Evolutionary conservation across 2,888 invertebrate genomes (phyloP), one percentile per base, ranked within the genome.

Genomic region (Amphipyra tragopoginis): DNA sequence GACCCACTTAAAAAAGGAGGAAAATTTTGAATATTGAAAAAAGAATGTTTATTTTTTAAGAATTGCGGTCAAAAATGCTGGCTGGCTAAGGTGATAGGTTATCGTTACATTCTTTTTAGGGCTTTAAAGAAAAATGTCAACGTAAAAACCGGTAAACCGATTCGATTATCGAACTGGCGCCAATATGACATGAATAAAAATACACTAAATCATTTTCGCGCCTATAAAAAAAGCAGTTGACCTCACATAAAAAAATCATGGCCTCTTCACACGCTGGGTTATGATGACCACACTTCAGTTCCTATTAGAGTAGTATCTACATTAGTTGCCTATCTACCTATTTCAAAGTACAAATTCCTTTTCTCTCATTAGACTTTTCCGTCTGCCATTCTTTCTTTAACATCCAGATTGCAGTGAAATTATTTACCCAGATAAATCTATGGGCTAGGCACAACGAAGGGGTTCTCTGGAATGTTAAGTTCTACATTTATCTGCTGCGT

Each of bases 101-200:
- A 55, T 63, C 44, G n/a, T 49, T 44, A 13, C 29, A 49, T 34
- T 11, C 21, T 29, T 38, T 0, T n/a, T 40, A 62, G 40, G 39
- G 11, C 21, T 40, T 0, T 14, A 11, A 9, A 54, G 33, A 43
- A 52, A 61, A 59, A 53, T 43, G 43, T 2, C n/a, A 50, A 42
- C 9, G 40, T 1, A n/a, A 36, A 47, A 56, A 71, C 42, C 21
- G 42, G 42, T 21, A 11, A 36, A 6, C 39, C 15, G 5, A 39
- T 47, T 51, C 50, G 42, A 71, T 51, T 65, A 72, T 40, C 33
- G 34, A 54, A 55, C 29, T 64, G 56, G 56, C 72, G 65, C 72
- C 67, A 47, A 47, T 6, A 14, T 1, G 11, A 10, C 13, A 34
- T 54, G 34, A 54, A 33, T 38, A 40, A 40, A 62, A 48, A 39